Evolutionary conservation across 2,888 invertebrate genomes (phyloP), one percentile per base, ranked within the genome.

Genomic region (Aphodius granarius): DNA sequence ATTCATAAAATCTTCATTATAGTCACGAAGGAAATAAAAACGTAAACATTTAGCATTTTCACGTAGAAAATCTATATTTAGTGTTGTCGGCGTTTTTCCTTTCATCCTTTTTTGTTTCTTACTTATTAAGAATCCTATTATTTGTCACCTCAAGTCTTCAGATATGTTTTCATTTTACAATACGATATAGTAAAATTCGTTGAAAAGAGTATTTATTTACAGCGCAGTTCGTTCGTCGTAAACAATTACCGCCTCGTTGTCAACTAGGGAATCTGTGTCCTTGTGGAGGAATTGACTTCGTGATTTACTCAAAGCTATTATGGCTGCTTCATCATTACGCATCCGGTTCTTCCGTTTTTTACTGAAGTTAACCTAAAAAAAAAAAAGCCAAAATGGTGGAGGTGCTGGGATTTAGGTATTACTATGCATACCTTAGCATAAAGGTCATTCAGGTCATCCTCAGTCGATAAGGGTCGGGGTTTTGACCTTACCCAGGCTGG

Each of bases 141-240:
- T 74, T 74, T 74, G 75, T 72, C 72, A 62, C 66, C 71, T 75
- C 65, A 75, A 72, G 72, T 75, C 71, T 75, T 75, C 23, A 63
- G 75, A 75, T 75, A 75, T 74, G 74, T 74, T 43, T 3, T 43
- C 13, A 9, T 43, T 74, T 74, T 70, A 74, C 74, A 74, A 70
- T 74, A 74, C 73, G 64, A 74, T 75, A 75, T 72, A 72, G 72
- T 75, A 75, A 65, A 65, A 1, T 3, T 65, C 65, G 6, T 19
- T 18, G 20, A 68, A 68, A 68, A 19, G 2, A 62, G n/a, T n/a
- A n/a, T n/a, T n/a, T 64, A 64, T 81, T 87, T 89, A 94, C 71
- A 95, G 90, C 6, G 93, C 94, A 43, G 94, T 95, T 79, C 94
- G 88, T 88, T 95, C 94, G 84, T 94, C 94, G 85, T 94, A 94